Base-by-base conservation (phyloP, 1,140 invertebrate species). In the Rhopalosiphum padi region DNA sequence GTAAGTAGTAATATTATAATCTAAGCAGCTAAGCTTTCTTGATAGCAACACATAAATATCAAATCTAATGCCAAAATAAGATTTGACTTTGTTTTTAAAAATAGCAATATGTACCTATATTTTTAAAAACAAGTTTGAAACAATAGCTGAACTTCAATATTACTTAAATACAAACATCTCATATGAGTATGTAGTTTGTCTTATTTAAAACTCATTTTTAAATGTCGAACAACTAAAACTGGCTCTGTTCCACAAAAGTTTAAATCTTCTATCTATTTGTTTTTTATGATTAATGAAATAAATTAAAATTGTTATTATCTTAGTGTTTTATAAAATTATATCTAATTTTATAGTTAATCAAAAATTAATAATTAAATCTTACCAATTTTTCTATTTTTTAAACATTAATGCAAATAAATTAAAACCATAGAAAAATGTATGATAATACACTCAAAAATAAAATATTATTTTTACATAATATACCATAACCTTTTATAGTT, bases 121-220 rank as follows among this genome's bases (percentile, higher is more conserved):
- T 87, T 87, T 48, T 87, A 22, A 88, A 85, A 85, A 85, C 23
- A 46, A 85, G 37, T 83, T 85, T 43, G 5, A 43, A 43, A 88
- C 15, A 35, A 35, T 6, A 87, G 22, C 23, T 88, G 35, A 15
- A 88, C 2, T 53, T 11, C 5, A 88, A 48, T 88, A 51, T 88
- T 88, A 4, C 21, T 88, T 6, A 53, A 18, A n/a, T 53, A 1
- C 18, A 23, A 22, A 53, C 8, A 53, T 88, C 11, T 37, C 51
- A 88, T 35, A n/a, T 41, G 60, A n/a, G 30, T n/a, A 86, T 30
- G 41, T 9, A 25, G 9, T 25, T 85, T 86, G 1, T 46, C 41
- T 30, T 46, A 30, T 86, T 86, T 22, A 86, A 6, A 86, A 46
- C 25, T 85, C 23, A 83, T 83, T 83, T 77, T 77, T 83, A 37